Base-by-base conservation (phyloP, 2,888 invertebrate species). In the Lepidocyrtoides sp. region DNA sequence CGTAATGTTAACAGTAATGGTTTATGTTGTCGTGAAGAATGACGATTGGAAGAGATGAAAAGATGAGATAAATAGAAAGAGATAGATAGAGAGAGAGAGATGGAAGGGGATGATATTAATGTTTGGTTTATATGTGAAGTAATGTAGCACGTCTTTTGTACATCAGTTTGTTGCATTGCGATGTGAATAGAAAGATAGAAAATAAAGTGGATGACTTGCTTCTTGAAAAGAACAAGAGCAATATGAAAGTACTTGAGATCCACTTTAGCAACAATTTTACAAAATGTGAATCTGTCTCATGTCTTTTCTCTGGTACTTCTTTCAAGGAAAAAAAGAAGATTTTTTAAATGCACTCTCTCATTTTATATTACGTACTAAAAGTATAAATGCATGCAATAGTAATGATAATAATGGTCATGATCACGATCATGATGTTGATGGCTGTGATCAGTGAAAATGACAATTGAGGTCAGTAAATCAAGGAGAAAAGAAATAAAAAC, bases 391-490 rank as follows among this genome's bases (percentile, higher is more conserved):
- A 72, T 41, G 36, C 14, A 72, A 36, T 41, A 41, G 12, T 5
- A 41, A 54, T 20, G 1, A 48, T 48, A 12, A 20, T 3, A 36
- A 20, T 60, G 60, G 0, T 20, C 5, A 60, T 23, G 60, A 23
- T 23, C 10, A 23, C 10, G 26, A 60, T 60, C 20, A 26, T 57
- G 20, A 17, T 20, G 4, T 2, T 41, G 44, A 8, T 36, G 12
- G 44, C 4, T 81, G 2, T 17, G 54, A 51, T 32, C 10, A 79
- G 36, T 36, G 8, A 36, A 20, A 17, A 81, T 57, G 14, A 29
- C 57, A 77, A 90, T 90, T 84, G 84, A 69, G 89, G 89, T 90
- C 32, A 90, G 54, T 90, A 84, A 84, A 90, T 90, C 84, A 90
- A 89, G 89, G 89, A 57, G 77, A 83, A 82, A 29, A 66, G 5